phyloP scores from a whole-genome alignment of 2,888 invertebrate genomes.

The Plebejus melissa region DNA sequence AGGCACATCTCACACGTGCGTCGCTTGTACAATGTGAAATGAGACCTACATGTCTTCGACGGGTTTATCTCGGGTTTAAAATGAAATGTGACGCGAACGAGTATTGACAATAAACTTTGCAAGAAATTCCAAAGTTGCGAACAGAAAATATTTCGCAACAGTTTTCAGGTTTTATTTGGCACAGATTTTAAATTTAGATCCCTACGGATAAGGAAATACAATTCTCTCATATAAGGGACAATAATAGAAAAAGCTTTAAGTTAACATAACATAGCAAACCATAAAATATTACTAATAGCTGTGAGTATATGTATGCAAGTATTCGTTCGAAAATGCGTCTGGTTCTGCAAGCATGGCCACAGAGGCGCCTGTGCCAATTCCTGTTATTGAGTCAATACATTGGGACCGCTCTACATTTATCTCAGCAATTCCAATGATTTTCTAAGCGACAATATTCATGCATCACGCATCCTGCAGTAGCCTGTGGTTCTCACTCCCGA shows the following conservation, averaged over 20 bases:
- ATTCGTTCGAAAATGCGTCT: background rate
- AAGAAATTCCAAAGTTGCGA: background rate
- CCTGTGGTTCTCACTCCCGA: background rate
- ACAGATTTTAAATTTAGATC: background rate
- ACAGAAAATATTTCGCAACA: background rate
- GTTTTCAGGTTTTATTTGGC: background rate
- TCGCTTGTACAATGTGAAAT: slow-evolving; percentile 11
- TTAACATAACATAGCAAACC: background rate
- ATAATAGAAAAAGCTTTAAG: background rate
- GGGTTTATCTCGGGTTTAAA: slow-evolving; percentile 7
- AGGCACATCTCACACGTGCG: slow-evolving; percentile 25
- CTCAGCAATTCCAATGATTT: slow-evolving; percentile 3
- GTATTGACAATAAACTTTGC: slow-evolving; percentile 8
- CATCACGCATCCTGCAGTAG: slow-evolving; percentile 9
- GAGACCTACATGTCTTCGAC: slow-evolving; percentile 17
- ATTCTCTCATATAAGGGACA: background rate
- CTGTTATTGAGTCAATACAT: slow-evolving; percentile 16
- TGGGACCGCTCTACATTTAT: slow-evolving; percentile 1
- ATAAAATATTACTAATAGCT: too few relatives aligned
- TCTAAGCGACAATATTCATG: slow-evolving; percentile 15
- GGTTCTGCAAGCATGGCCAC: background rate
- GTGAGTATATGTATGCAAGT: background rate
- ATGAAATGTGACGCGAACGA: background rate
- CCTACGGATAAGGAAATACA: background rate
- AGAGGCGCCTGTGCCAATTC: slow-evolving; percentile 6